Base-by-base conservation (phyloP, 2,888 invertebrate genomes). In the Mycalesis mineus region DNA sequence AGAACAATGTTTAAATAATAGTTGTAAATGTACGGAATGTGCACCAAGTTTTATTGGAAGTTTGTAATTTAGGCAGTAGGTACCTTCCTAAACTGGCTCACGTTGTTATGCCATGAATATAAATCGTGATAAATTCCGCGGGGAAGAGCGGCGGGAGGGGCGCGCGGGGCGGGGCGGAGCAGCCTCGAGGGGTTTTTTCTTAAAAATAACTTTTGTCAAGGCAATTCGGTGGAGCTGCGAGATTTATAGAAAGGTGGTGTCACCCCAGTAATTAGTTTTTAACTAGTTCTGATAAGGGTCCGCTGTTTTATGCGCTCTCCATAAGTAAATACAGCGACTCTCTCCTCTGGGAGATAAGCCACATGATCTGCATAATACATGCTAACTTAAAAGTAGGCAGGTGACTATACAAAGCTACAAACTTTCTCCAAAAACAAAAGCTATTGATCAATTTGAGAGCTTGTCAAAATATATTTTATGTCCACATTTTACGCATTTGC, bases 81-180 rank as follows among this genome's bases (percentile, higher is more conserved):
- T 79, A 82, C 84, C 84, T 76, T 81, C 84, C 84, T 81, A 82
- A 86, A 86, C 81, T 79, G 77, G 79, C 80, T 84, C 82, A 84
- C 88, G 88, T 87, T 88, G 86, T 84, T 88, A 88, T 87, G 82
- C 87, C 83, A 90, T 89, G 90, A 90, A 90, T 90, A 90, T 91
- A 91, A 91, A 90, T 91, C 90, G 91, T 91, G 90, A 91, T 91
- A 91, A 91, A 91, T 91, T 91, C 90, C 87, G 77, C 76, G 69
- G 64, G 65, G 65, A 56, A 61, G 66, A 66, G 74, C 71, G 71
- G 71, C 69, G 65, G 59, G 65, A 70, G 71, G 70, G 71, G 69
- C 69, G 68, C 29, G 67, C 61, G 66, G 72, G 74, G 73, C 66
- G 73, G 71, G 69, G 71, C 65, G 72, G 72, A 66, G 69, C 73